Evolutionary conservation across 2,888 invertebrate genomes (phyloP), one percentile per base, ranked within the genome.

Genomic region (Oscheius sp.): DNA sequence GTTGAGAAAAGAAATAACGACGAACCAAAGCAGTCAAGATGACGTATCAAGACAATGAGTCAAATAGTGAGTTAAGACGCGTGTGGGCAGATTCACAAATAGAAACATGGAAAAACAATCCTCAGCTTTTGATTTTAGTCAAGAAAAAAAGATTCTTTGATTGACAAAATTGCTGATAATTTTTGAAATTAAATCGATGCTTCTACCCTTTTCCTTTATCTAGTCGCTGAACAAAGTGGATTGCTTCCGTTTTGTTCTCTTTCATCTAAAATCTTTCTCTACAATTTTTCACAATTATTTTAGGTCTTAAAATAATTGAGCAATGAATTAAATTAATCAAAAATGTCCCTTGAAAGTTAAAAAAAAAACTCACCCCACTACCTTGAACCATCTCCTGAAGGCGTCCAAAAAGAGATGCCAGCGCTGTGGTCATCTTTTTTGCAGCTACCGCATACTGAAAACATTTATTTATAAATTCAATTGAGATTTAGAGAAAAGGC

Each of bases 311-410:
- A 37, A 37, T 37, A 37, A n/a, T n/a, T n/a, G n/a, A n/a, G n/a
- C n/a, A n/a, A n/a, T n/a, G n/a, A n/a, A n/a, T n/a, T n/a, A n/a
- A n/a, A n/a, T n/a, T n/a, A n/a, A n/a, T n/a, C n/a, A n/a, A n/a
- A n/a, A n/a, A n/a, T n/a, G 37, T 37, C 37, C 15, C 37, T 8
- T 37, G 37, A 0, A 37, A 12, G 37, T 37, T 37, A n/a, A n/a
- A n/a, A n/a, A 6, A 29, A 45, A 64, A 34, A 67, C 57, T 37
- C 8, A 67, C 67, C 46, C 67, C 67, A 27, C 34, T 42, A 4
- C 67, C 67, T 27, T 67, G 67, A 29, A 67, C 67, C 46, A 67
- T 45, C 12, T 58, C 67, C 23, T 67, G 67, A n/a, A 67, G 31
- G 58, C 67, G 57, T 15, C 58, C 58, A 34, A 67, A 31, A 27